Base-by-base conservation (phyloP, 2,113 vertebrate genomes). In the Prochilodus magdalenae region DNA sequence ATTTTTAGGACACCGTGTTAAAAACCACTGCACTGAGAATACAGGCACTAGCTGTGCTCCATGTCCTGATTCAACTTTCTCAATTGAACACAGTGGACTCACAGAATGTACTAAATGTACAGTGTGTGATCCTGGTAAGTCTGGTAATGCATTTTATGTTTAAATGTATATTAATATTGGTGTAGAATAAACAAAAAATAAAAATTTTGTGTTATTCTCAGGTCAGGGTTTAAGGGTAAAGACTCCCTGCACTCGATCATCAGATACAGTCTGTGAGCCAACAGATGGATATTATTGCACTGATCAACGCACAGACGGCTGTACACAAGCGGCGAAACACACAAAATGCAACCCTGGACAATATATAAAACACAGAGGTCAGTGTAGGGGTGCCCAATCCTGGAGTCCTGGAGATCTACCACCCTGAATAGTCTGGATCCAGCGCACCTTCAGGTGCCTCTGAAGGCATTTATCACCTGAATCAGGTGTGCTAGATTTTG, bases 211-310 rank as follows among this genome's bases (percentile, higher is more conserved):
- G 49, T 85, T 57, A 26, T 24, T 49, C 36, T 6, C 65, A 89
- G 88, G 1, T 15, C 60, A 8, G 0, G 85, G 85, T 14, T 73
- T 88, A 69, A 83, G 16, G 51, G 29, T 80, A 36, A 66, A 71
- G 26, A 75, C 18, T 36, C 20, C 7, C 26, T 89, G 85, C 30
- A 85, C 24, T 29, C 27, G 7, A 6, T 33, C 29, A 24, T 86
- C 84, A 77, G 63, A 89, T 62, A 26, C 57, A 60, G 57, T 86
- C 13, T 87, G 86, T 85, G 80, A 30, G 26, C 81, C 81, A 22
- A 36, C 60, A 8, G 81, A 85, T 27, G 74, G 81, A 22, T 77
- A 82, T 30, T 89, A 82, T 47, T 89, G 88, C 27, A 75, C 12
- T 63, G 33, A 65, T 13, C 0, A 5, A 69, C 18, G 11, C 5